Evolutionary conservation across 2,113 vertebrate genomes (phyloP), one percentile per base, ranked within the genome.

Genomic region (Hepsetus odoe): DNA sequence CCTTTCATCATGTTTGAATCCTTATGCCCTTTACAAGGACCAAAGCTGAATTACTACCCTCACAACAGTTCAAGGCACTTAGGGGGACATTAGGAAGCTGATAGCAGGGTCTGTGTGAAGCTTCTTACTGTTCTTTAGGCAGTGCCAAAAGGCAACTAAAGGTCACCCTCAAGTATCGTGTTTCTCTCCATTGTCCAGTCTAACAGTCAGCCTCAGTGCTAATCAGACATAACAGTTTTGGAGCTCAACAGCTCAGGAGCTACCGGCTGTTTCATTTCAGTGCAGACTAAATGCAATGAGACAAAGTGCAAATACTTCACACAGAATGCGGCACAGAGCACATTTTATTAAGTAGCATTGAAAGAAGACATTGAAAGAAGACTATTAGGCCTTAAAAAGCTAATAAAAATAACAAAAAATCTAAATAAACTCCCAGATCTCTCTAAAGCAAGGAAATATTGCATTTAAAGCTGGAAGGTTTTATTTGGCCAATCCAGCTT

Each of bases 401-500:
- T n/a, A n/a, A 2, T 11, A 42, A 42, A 2, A 42, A 18, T 4
- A 35, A 14, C 9, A 16, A 11, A 64, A 35, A 22, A 38, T 65
- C 61, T 65, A 16, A 1, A 9, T 65, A 32, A 65, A 3, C 22
- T 65, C 61, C 32, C 10, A 5, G 38, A 65, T 35, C 5, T 16
- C 30, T 33, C 16, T 18, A 62, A 62, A 62, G 32, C 30, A 32
- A 62, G 30, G 1, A 61, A 18, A 35, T 33, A 62, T n/a, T 62
- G 6, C 32, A 61, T 61, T 59, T 26, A 26, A 61, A 61, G 59
- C 51, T 24, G 22, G 22, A n/a, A 14, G 59, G 9, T 11, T 26
- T 22, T 46, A 33, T 30, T 12, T 2, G 14, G 72, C 51, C 80
- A 80, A 83, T 81, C 86, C 83, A 76, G 84, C 85, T 89, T 72